Evolutionary conservation across 2,888 invertebrate species (phyloP), one percentile per base, ranked within the genome.

Genomic region (Desoria tigrina): DNA sequence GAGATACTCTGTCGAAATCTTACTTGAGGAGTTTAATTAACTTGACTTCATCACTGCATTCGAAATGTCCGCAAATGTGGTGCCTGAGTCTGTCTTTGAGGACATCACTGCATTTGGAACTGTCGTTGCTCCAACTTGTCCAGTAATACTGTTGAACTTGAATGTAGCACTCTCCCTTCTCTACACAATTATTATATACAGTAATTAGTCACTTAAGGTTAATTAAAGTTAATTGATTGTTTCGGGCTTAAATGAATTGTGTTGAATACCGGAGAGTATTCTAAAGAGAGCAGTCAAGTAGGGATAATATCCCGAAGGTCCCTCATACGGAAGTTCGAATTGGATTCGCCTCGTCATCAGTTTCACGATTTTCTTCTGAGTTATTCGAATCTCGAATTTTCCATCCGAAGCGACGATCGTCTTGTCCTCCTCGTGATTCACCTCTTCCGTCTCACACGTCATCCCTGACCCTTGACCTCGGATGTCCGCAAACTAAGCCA

Each of bases 71-170:
- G 11, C 32, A 32, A 32, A 32, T 32, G 32, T 32, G 4, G 11
- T 32, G 32, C 32, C 4, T 32, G 32, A 32, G 32, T 11, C 11
- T 32, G 4, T 11, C 11, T 11, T 32, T 32, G 32, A 32, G 32
- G 11, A 32, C 11, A 32, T 11, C 11, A 32, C 32, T 32, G 32
- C 32, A 32, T 32, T 32, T 32, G 11, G n/a, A 45, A n/a, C 45
- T 51, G 24, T 51, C 51, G 14, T 51, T 32, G 11, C 32, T 51
- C 51, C 51, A 21, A 14, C 24, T 21, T 23, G 51, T 24, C 51
- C 23, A 51, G 24, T 51, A 51, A 24, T 51, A 51, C 24, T 51
- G 51, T 26, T 51, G 51, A 14, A 51, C 26, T 51, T 51, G 51
- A 24, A 51, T 14, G 14, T 51, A 21, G 24, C 51, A 51, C 24